phyloP scores from a whole-genome alignment of 1,140 invertebrate species.

The Goniozus legneri region DNA sequence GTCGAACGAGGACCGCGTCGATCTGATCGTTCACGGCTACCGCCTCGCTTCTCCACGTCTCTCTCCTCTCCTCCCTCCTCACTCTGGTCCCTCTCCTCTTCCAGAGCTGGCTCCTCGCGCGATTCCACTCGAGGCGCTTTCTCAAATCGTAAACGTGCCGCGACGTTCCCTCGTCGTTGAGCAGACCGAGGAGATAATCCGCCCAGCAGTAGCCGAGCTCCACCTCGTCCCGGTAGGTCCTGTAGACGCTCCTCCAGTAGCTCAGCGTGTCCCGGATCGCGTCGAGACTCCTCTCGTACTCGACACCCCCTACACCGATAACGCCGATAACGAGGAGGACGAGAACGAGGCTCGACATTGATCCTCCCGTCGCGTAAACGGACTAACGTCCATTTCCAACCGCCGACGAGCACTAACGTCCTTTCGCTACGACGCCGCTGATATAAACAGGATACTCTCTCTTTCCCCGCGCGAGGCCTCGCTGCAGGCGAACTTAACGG shows the following conservation, averaged over 20 bases:
- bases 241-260: constrained; percentile 22
- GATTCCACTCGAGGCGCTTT: too few relatives aligned
- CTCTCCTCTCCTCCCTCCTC: background rate
- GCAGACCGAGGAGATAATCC: constrained; percentile 16
- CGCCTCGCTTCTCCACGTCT: constrained; percentile 4
- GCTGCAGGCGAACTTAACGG: too few relatives aligned
- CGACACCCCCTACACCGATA: background rate
- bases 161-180: background rate
- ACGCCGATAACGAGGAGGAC: constrained; percentile 1
- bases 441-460: too few relatives aligned
- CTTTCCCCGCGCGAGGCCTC: too few relatives aligned
- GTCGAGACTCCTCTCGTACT: background rate
- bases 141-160: background rate
- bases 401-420: too few relatives aligned
- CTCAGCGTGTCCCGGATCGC: constrained; percentile 13
- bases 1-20: background rate
- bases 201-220: constrained; percentile 25
- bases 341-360: constrained; percentile 21
- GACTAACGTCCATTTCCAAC: background rate
- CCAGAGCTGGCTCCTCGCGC: too few relatives aligned
- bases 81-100: too few relatives aligned
- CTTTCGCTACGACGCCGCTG: too few relatives aligned
- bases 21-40: background rate
- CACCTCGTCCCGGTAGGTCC: constrained; percentile 23
- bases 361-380: constrained; percentile 1